Evolutionary conservation across 2,888 invertebrate species (phyloP).

Genomic region (Eledone cirrhosa): DNA sequence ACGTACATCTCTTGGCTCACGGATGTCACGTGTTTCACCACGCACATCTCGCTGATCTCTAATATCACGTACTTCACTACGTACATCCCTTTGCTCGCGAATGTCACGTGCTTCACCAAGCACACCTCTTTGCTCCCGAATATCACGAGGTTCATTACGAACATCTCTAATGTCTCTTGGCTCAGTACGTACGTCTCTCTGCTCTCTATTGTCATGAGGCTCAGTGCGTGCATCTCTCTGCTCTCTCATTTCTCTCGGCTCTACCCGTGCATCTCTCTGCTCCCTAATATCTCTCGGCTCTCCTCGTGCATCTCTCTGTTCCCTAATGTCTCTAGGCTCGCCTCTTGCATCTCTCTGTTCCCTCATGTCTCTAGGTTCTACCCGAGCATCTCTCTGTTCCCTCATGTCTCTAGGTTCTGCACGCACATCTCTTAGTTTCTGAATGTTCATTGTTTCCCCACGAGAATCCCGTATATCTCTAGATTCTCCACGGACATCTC

Average conservation of each 20-base stretch:
- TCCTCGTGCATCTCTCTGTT: slow-evolving; percentile 25
- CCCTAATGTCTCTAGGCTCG: background rate
- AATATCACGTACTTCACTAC: background rate
- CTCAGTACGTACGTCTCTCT: slow-evolving; percentile 16
- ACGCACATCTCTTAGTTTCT: background rate
- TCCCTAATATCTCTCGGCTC: slow-evolving; percentile 15
- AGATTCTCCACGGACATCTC: slow-evolving; percentile 14
- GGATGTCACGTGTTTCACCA: slow-evolving; percentile 10
- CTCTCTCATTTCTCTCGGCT: slow-evolving; percentile 5
- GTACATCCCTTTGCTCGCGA: background rate
- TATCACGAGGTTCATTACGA: slow-evolving; percentile 23
- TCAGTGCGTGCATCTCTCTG: slow-evolving; percentile 29
- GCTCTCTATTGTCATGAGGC: background rate
- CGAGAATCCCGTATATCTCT: slow-evolving; percentile 4
- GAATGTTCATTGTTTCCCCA: background rate
- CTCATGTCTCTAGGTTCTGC: slow-evolving; percentile 23
- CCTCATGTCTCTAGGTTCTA: slow-evolving; percentile 23
- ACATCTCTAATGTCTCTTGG: slow-evolving; percentile 22
- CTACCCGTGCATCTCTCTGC: slow-evolving; percentile 26
- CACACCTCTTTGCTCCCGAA: slow-evolving; percentile 22
- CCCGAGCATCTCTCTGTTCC: slow-evolving; percentile 22
- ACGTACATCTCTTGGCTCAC: background rate
- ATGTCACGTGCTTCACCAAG: slow-evolving; percentile 6
- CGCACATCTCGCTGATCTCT: background rate
- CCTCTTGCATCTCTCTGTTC: slow-evolving; percentile 26